These are phyloP conservation scores for Alca torda DNA, from an alignment of 2,797 vertebrate genomes.

Conservation along the genomic window DNA sequence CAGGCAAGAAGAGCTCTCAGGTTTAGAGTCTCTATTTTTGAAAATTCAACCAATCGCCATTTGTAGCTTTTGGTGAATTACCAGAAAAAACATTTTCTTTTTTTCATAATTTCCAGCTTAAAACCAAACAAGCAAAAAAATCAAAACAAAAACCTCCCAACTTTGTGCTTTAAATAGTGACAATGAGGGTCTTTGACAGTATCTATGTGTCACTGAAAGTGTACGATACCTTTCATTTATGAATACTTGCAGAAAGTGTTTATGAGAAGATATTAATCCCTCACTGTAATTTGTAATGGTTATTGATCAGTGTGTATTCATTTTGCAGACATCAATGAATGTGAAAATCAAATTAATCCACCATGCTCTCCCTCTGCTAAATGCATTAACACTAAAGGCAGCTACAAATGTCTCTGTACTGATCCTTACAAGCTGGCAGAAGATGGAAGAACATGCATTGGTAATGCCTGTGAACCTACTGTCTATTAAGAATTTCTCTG, in stretches of 20 bases:
- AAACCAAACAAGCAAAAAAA: not conserved
- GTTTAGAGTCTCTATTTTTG: not conserved
- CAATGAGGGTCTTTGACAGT: not conserved
- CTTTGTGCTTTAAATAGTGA: not conserved
- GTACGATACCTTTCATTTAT: not conserved
- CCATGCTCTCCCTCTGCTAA: slow-evolving; percentile 69
- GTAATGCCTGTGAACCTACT: slow-evolving; percentile 31
- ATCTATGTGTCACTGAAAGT: not conserved
- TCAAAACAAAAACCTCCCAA: not conserved
- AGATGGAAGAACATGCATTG: slow-evolving; percentile 65
- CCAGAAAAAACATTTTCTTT: not conserved
- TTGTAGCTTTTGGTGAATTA: not conserved
- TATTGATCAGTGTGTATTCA: not conserved
- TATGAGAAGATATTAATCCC: not conserved
- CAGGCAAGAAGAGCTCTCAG: not conserved
- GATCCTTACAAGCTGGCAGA: slow-evolving; percentile 60
- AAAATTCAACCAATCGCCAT: not conserved
- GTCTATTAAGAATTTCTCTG: not conserved
- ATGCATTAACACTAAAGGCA: slow-evolving; percentile 75
- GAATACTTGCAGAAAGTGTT: not conserved
- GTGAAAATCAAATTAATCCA: slow-evolving; percentile 48
- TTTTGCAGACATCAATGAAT: slow-evolving; percentile 76
- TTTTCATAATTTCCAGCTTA: not conserved
- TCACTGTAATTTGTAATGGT: not conserved
- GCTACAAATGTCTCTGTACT: slow-evolving; percentile 68